Percentiles rank a stretch among this genome's conserved stretches.
These are phyloP conservation scores for Lepisosteus oculatus DNA, from an alignment of 2,113 vertebrate genomes.

Conservation along the genomic window DNA sequence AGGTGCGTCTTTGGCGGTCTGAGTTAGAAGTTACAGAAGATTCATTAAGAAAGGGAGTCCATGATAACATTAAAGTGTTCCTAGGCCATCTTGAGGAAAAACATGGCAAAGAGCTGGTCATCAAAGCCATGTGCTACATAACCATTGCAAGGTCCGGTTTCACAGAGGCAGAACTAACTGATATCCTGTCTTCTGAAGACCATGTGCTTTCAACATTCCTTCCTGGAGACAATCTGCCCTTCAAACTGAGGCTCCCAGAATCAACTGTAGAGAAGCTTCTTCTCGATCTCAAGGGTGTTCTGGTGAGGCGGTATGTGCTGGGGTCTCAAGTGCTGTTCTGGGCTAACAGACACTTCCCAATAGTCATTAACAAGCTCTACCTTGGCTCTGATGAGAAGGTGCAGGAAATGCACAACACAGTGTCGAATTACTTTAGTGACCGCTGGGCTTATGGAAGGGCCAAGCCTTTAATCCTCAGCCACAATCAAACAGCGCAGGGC, in stretches of 20 bases:
- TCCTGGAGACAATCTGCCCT: slow-evolving; percentile 11
- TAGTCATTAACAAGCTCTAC: slow-evolving; percentile 56
- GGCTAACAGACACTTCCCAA: slow-evolving; percentile 63
- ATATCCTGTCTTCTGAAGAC: slow-evolving; percentile 59
- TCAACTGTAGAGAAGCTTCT: slow-evolving; percentile 57
- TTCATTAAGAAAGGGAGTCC: slow-evolving; percentile 49
- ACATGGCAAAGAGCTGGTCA: slow-evolving; percentile 50
- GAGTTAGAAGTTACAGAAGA: slow-evolving; percentile 58
- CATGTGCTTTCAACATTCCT: slow-evolving; percentile 36
- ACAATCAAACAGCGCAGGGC: slow-evolving; percentile 1
- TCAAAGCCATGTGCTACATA: slow-evolving; percentile 54
- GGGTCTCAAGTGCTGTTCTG: slow-evolving; percentile 57
- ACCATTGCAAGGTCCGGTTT: slow-evolving; percentile 61
- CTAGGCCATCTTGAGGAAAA: slow-evolving; percentile 60
- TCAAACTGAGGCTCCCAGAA: slow-evolving; percentile 46
- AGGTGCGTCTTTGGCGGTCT: slow-evolving; percentile 42
- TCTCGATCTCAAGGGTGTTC: slow-evolving; percentile 58
- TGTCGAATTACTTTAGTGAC: slow-evolving; percentile 63
- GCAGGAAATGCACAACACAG: slow-evolving; percentile 43
- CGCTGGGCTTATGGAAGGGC: slow-evolving; percentile 42
- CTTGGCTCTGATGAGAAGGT: slow-evolving; percentile 37
- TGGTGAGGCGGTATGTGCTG: slow-evolving; percentile 41
- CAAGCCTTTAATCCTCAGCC: slow-evolving; percentile 38
- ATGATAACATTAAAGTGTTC: slow-evolving; percentile 54
- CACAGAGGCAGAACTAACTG: slow-evolving; percentile 59